Evolutionary conservation across 2,113 vertebrate genomes (phyloP), one percentile per base, ranked within the genome.

Genomic region (Mionectes macconnelli): DNA sequence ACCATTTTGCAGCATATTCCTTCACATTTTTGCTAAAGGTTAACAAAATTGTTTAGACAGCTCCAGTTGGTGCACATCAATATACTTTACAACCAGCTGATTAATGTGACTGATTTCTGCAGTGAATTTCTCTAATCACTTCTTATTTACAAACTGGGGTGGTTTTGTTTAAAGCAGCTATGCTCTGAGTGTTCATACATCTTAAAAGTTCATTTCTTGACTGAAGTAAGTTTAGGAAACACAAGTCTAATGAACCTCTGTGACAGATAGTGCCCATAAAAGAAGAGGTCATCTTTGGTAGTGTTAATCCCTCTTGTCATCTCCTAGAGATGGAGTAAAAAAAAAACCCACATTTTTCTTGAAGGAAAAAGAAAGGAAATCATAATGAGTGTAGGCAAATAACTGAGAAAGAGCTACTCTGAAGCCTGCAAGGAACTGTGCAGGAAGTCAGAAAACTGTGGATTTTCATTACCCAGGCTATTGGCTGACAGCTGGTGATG

Each of bases 1-100:
- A 59, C 42, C 55, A 35, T 91, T 90, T 31, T 49, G 70, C 63
- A 89, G 60, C 81, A 19, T 87, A 83, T 92, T 90, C 70, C 53
- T 92, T 92, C 87, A 70, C 93, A 62, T 96, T 95, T 97, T 97
- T 97, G 96, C 90, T 97, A 96, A 96, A 97, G 97, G 94, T 98
- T 97, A 98, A 94, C 92, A 94, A 96, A 97, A 97, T 90, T 97
- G 95, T 98, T 98, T 97, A 96, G 97, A 97, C 93, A 94, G 93
- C 80, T 95, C 84, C 96, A 74, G 94, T 93, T 92, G 66, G 84
- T 95, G 93, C 89, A 77, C 94, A 96, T 97, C 93, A 66, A 23
- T 97, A 95, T 92, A 31, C 57, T 77, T 70, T 96, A 15, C 57
- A 95, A 70, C 64, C 85, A 94, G 64, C 92, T 98, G 97, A 98